These are phyloP conservation scores for Drosophila tsacasi DNA, from an alignment of 1,140 invertebrate species.

Conservation along the genomic window DNA sequence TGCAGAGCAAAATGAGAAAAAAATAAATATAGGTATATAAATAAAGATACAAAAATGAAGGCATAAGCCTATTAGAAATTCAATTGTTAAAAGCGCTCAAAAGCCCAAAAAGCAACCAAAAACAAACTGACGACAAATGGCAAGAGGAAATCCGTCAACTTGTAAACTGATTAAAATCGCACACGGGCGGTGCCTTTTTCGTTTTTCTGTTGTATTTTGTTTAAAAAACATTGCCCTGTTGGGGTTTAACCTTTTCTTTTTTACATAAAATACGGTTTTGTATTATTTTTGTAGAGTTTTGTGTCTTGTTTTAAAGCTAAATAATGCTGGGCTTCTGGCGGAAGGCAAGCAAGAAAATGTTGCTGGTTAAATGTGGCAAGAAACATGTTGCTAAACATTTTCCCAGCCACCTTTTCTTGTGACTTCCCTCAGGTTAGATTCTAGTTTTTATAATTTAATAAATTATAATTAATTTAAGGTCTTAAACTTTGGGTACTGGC, in stretches of 20 bases:
- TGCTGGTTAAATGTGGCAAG: not conserved
- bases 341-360: not conserved
- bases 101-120: not conserved
- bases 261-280: not conserved
- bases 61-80: conserved; percentile 77
- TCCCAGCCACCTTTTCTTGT: not conserved
- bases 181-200: not conserved
- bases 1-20: conserved; percentile 20
- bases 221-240: not conserved
- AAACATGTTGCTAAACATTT: not conserved
- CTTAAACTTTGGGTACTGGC: not conserved
- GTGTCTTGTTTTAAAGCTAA: not conserved
- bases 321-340: not conserved
- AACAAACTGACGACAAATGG: conserved; percentile 40
- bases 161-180: conserved; percentile 62
- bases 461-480: not conserved
- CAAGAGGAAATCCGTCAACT: conserved; percentile 52
- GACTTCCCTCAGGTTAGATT: not conserved
- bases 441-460: not conserved
- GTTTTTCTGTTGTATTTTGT: not conserved
- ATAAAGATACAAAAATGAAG: not conserved
- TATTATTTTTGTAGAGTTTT: not conserved
- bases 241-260: not conserved
- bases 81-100: conserved; percentile 62
- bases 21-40: not conserved